Evolutionary conservation across 30 jellyfish, hydroid and myxozoan genomes (phyloP), one percentile per base, ranked within the genome.

Genomic region (Morbakka virulenta): DNA sequence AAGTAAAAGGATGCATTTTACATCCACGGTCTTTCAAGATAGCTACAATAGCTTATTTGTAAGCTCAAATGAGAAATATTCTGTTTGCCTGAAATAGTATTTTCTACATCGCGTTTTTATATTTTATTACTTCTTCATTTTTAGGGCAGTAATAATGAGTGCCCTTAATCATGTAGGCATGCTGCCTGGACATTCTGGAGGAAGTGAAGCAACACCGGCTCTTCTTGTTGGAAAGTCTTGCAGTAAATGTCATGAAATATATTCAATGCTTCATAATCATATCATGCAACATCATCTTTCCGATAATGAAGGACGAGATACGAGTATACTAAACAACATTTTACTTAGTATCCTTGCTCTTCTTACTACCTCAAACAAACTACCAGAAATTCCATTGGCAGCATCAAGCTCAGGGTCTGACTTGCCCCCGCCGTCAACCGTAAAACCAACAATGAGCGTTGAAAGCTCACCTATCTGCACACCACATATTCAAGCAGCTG

Each of bases 241-340:
- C 70, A 11, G 23, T 64, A 86, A 86, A 34, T 89, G 97, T 76
- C 95, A 74, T 9, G 97, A 89, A 49, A 74, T 89, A 14, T 89
- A 89, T 51, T 25, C 32, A 12, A 4, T 67, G 64, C 81, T 89
- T 2, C 61, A 89, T 62, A 80, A 75, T 64, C 97, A 89, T 32
- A 64, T 89, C 28, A 27, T 73, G 3, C 84, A 82, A 25, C 50
- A 79, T 27, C 95, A 89, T 61, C 28, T 69, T 1, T 81, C 47
- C 3, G 82, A 79, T 20, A 35, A 51, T 26, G 27, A 75, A 17
- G 88, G 88, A 33, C 81, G 64, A 64, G 92, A 72, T 67, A 69
- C 47, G 23, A 50, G 77, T 0, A 67, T 83, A 2, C 76, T 89
- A 25, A 89, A 81, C 61, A 89, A 76, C 52, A 77, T 82, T 31